Conservation (phyloP, 2,797 vertebrate genomes). For the Falco novaeseelandiae region DNA sequence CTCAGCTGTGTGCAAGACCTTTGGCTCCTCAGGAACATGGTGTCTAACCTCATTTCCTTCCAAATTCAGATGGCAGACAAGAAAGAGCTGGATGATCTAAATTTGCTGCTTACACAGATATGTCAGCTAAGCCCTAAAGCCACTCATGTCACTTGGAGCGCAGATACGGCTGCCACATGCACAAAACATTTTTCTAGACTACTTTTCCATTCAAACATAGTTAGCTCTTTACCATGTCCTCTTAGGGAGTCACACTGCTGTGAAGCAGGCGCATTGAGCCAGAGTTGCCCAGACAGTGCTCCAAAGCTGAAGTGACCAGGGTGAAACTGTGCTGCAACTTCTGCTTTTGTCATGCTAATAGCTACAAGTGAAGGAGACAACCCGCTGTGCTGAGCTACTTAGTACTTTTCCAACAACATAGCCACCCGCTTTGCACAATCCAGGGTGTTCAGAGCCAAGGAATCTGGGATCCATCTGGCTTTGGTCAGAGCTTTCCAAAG, state of each 20-base stretch:
- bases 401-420: not conserved
- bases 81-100: not conserved
- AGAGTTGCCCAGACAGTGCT: not conserved
- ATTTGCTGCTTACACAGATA: not conserved
- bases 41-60: not conserved
- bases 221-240: not conserved
- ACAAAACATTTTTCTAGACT: not conserved
- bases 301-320: not conserved
- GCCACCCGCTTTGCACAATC: conserved; percentile 3
- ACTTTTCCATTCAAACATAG: not conserved
- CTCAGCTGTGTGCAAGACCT: not conserved
- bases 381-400: not conserved
- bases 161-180: not conserved
- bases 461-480: not conserved
- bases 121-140: not conserved
- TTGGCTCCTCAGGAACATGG: fast-evolving
- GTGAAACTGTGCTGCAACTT: not conserved
- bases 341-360: not conserved
- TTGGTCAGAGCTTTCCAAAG: not conserved
- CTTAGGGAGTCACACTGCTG: not conserved
- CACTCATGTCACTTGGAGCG: not conserved
- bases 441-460: not conserved
- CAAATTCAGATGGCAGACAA: not conserved
- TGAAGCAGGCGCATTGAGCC: not conserved
- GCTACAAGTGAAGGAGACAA: not conserved